Conservation (phyloP, 2,888 invertebrate genomes). For the Andrena trimmerana region DNA sequence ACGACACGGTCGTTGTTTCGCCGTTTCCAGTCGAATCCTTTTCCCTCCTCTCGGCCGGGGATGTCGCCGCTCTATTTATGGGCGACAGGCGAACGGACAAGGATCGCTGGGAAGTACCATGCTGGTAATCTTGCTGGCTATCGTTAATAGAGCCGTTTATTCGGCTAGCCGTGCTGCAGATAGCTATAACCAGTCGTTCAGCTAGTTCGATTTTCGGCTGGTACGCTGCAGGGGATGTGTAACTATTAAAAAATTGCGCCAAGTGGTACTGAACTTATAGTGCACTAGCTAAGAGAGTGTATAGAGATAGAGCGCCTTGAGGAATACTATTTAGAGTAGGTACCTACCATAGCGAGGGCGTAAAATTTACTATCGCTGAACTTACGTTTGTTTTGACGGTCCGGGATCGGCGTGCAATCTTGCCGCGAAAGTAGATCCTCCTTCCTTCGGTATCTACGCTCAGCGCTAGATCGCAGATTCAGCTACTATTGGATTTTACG, state of each 20-base stretch:
- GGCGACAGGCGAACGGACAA: constrained; percentile 29
- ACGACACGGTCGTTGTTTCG: constrained; percentile 65
- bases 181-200: not conserved
- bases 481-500: constrained; percentile 35
- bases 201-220: constrained; percentile 12
- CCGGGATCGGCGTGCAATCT: not conserved
- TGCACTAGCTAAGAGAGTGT: too few relatives aligned
- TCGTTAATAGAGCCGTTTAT: constrained; percentile 64
- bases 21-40: constrained; percentile 47
- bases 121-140: constrained; percentile 47
- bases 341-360: not conserved
- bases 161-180: not conserved
- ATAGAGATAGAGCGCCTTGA: too few relatives aligned
- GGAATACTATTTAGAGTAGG: not conserved
- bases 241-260: too few relatives aligned
- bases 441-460: not conserved
- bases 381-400: constrained; percentile 35
- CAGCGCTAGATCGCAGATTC: constrained; percentile 27
- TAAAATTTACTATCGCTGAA: constrained; percentile 1
- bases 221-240: not conserved
- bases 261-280: too few relatives aligned
- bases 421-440: not conserved
- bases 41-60: constrained; percentile 35
- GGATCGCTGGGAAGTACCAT: constrained; percentile 31
- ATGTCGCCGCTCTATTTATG: constrained; percentile 61